A percentile compares a stretch with the other conserved stretches of the same genome.
These are phyloP conservation scores for Cavia aperea DNA, from an alignment of 2,113 vertebrate genomes.

Conservation along the genomic window DNA sequence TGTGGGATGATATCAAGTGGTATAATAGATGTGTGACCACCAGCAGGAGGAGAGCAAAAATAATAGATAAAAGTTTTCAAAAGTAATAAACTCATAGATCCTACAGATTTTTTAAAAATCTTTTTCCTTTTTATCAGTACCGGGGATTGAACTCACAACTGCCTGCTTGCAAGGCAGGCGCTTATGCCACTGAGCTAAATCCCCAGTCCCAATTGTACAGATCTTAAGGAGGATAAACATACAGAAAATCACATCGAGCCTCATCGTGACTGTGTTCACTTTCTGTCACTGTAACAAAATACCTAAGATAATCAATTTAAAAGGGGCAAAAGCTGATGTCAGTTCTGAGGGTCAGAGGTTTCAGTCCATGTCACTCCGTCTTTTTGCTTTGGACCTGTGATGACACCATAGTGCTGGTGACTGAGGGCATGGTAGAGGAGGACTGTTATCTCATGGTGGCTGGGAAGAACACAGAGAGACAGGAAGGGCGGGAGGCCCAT, in stretches of 20 bases:
- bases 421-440: neutral
- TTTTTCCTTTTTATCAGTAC: too few relatives aligned
- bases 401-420: neutral
- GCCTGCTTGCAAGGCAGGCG: too few relatives aligned
- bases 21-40: neutral
- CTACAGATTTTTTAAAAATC: neutral
- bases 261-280: neutral
- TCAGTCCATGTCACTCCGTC: neutral
- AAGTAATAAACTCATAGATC: neutral
- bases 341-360: neutral
- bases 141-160: too few relatives aligned
- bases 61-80: neutral
- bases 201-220: neutral
- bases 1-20: neutral
- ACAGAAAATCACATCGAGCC: neutral
- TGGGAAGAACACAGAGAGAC: neutral
- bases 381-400: neutral
- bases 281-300: neutral
- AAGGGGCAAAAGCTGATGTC: neutral
- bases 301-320: neutral
- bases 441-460: neutral
- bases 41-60: neutral
- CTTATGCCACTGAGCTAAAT: too few relatives aligned
- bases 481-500: neutral
- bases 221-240: neutral